phyloP scores from a whole-genome alignment of 53 echinoderm and acorn worm species.

The Mesocentrotus franciscanus region DNA sequence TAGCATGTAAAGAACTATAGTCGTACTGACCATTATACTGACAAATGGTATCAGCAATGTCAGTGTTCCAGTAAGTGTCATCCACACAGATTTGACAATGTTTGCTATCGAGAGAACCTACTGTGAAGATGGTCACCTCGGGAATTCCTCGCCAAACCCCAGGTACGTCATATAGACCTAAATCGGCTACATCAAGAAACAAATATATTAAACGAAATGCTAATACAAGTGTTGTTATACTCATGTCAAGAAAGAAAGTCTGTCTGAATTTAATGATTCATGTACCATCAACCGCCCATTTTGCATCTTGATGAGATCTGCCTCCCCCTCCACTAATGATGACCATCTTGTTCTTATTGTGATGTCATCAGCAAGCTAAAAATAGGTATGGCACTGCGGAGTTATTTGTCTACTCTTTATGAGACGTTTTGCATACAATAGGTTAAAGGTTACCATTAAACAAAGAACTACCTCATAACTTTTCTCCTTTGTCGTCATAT shows the following conservation, averaged over 20 bases:
- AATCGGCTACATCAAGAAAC: neutral
- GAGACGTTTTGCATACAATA: neutral
- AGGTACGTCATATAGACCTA: neutral
- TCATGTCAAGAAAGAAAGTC: neutral
- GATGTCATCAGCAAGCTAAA: no score
- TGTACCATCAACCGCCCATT: no score
- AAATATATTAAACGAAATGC: neutral
- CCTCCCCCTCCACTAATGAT: no score
- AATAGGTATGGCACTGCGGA: no score
- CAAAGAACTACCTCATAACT: no score
- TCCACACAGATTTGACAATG: neutral
- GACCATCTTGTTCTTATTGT: no score
- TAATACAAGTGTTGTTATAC: neutral
- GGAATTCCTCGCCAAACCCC: neutral
- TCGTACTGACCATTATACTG: neutral
- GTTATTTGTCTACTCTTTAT: no score
- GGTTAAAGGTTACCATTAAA: neutral
- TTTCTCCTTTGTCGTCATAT: no score
- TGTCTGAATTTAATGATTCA: no score
- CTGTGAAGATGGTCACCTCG: neutral
- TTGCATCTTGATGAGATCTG: no score
- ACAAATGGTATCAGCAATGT: neutral
- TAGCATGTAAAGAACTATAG: no score
- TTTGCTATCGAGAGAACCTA: neutral
- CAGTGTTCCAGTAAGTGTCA: slow-evolving; percentile 18